Evolutionary conservation across 2,888 invertebrate genomes (phyloP).

Genomic region (Lasioglossum lativentre): DNA sequence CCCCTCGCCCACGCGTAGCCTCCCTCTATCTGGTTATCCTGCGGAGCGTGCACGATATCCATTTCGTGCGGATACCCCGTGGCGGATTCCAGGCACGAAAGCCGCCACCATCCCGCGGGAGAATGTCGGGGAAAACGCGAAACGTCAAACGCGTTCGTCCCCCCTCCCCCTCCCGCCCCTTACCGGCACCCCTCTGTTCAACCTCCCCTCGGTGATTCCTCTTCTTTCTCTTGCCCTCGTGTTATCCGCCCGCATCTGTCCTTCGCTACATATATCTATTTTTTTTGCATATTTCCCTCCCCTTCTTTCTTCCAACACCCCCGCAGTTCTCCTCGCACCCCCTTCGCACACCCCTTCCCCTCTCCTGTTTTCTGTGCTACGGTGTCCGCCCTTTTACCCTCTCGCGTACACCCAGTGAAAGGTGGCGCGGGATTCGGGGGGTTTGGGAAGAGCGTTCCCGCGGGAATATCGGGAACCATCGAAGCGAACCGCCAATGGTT

Average conservation of each 20-base stretch:
- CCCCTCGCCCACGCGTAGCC: neutral
- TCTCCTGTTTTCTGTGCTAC: constrained; percentile 12
- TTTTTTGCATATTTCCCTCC: constrained; percentile 21
- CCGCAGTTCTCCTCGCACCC: neutral
- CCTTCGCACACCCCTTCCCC: neutral
- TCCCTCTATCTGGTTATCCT: constrained; percentile 67
- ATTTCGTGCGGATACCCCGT: constrained; percentile 71
- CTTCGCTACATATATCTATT: constrained; percentile 9
- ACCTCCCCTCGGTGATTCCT: neutral
- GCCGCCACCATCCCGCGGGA: constrained; percentile 70
- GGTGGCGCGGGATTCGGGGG: constrained; percentile 54
- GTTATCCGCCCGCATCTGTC: constrained; percentile 29
- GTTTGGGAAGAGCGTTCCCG: constrained; percentile 63
- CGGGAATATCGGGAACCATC: constrained; percentile 70
- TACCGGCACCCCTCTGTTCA: neutral
- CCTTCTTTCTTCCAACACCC: constrained; percentile 23
- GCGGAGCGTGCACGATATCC: constrained; percentile 73
- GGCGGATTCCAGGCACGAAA: constrained; percentile 72
- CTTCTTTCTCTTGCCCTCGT: constrained; percentile 18
- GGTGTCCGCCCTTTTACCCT: neutral
- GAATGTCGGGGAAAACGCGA: constrained; percentile 66
- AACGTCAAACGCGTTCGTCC: constrained; percentile 69
- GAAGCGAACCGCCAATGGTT: constrained; percentile 60
- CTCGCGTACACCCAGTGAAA: constrained; percentile 43
- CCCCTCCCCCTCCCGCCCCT: neutral